These are phyloP conservation scores for human DNA, from an alignment of 2,113 vertebrate genomes.

Conservation along the genomic window GRCh38 chr16:73898501-73899000, in stretches of 20 bases:
- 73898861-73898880: not conserved
- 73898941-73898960: not conserved
- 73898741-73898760: constrained; percentile 48
- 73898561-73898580: not conserved
- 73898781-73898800: not conserved
- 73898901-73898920: not conserved
- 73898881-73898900: not conserved
- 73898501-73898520: not conserved
- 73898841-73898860: not conserved
- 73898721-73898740: not conserved
- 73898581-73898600: not conserved
- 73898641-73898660: not conserved
- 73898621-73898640: not conserved
- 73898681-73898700: not conserved
- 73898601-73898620: constrained; percentile 16
- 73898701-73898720: not conserved
- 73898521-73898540: not conserved
- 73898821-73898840: not conserved
- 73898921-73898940: not conserved
- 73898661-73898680: not conserved
- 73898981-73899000: not conserved
- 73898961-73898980: not conserved
- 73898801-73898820: not conserved
- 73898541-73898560: not conserved
- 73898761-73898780: not conserved